A percentile compares a stretch with the other conserved stretches of the same genome.
These are phyloP conservation scores for Malurus alboscapulatus DNA, from an alignment of 2,113 vertebrate species.

Conservation along the genomic window DNA sequence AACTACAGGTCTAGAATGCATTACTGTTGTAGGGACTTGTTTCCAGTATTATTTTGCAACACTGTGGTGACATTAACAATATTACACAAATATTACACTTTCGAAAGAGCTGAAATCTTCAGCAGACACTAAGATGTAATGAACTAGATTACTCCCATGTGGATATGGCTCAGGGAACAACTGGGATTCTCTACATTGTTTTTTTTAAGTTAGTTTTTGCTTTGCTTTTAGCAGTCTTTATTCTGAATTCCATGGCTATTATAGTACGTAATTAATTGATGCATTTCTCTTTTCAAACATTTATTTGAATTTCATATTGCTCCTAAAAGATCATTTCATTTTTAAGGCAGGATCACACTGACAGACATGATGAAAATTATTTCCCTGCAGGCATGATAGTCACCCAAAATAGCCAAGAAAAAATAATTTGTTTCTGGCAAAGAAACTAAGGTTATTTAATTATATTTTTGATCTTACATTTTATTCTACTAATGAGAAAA, in stretches of 20 bases:
- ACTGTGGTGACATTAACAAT: not conserved
- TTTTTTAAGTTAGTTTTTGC: not conserved
- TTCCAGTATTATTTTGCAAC: not conserved
- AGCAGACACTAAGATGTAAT: not conserved
- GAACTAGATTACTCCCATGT: not conserved
- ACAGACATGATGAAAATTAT: not conserved
- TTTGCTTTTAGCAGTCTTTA: not conserved
- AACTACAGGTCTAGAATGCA: not conserved
- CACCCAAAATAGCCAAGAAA: constrained; percentile 35
- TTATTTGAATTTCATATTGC: not conserved
- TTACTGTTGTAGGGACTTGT: not conserved
- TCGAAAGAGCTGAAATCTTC: not conserved
- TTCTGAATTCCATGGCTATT: not conserved
- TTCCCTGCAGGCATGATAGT: not conserved
- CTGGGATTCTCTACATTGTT: rapidly evolving
- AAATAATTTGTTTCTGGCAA: constrained; percentile 54
- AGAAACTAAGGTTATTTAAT: constrained; percentile 17
- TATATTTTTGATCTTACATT: constrained; percentile 26
- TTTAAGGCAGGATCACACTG: not conserved
- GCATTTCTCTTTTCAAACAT: not conserved
- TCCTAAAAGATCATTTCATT: not conserved
- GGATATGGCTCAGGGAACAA: not conserved
- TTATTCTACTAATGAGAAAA: constrained; percentile 26
- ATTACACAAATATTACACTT: not conserved
- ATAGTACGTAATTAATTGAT: not conserved